phyloP scores from a whole-genome alignment of 2,888 invertebrate genomes.

The Harmothoe impar region DNA sequence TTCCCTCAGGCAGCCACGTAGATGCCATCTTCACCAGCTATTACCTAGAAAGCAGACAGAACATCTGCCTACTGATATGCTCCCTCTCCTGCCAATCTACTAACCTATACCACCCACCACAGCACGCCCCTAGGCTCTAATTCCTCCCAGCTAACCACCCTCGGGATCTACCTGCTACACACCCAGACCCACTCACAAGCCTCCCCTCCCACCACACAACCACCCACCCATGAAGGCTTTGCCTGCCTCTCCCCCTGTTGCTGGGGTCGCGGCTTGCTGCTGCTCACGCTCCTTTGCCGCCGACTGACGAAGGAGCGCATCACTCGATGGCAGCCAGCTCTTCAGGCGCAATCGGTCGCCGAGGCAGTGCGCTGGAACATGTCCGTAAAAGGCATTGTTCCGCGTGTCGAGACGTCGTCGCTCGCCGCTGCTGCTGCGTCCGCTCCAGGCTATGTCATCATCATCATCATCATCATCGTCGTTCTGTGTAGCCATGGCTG shows the following conservation, averaged over 20 bases:
- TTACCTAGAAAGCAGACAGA: too few species aligned
- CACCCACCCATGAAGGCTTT: neutral
- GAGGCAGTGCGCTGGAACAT: slow-evolving; percentile 55
- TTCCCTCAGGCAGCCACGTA: too few species aligned
- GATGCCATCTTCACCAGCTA: too few species aligned
- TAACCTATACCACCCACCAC: too few species aligned
- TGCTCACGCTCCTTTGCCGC: neutral
- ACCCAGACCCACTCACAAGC: too few species aligned
- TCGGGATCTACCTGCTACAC: neutral
- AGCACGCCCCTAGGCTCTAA: too few species aligned
- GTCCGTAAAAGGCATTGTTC: slow-evolving; percentile 57
- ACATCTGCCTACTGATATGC: too few species aligned
- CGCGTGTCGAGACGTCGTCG: neutral
- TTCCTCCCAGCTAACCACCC: too few species aligned
- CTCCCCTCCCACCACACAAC: neutral
- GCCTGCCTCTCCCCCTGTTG: neutral
- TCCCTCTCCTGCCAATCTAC: too few species aligned
- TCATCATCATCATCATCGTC: slow-evolving; percentile 32
- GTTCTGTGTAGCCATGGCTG: neutral
- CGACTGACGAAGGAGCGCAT: slow-evolving; percentile 37
- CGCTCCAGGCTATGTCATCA: neutral
- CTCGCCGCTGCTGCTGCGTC: neutral
- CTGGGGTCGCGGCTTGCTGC: neutral
- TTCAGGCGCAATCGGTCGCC: slow-evolving; percentile 30
- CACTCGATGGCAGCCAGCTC: slow-evolving; percentile 43